These are phyloP conservation scores for Argyra leucocephala DNA, from an alignment of 2,888 invertebrate genomes.

Conservation along the genomic window DNA sequence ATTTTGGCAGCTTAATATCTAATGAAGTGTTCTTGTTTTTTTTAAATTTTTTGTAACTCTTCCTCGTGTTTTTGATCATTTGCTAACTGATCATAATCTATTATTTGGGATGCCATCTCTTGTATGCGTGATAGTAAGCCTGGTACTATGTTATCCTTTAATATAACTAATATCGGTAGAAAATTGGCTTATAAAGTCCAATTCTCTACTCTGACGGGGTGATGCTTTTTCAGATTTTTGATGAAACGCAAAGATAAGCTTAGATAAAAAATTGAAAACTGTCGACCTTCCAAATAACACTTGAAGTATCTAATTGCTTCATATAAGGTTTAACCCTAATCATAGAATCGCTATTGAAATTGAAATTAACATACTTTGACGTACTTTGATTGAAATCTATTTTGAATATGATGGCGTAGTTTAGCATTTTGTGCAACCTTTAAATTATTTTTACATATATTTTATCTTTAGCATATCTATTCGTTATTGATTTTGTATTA, in stretches of 20 bases:
- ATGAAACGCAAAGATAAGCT: not conserved
- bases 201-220: not conserved
- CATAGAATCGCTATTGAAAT: too few species aligned
- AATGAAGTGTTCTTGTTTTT: too few species aligned
- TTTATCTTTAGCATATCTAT: too few species aligned
- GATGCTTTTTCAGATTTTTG: not conserved
- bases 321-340: too few species aligned
- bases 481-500: too few species aligned
- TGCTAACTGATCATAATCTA: not conserved
- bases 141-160: not conserved
- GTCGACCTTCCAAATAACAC: not conserved
- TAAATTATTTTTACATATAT: too few species aligned
- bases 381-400: too few species aligned
- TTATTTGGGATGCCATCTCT: not conserved
- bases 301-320: not conserved
- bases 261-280: not conserved
- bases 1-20: too few species aligned
- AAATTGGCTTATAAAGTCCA: not conserved
- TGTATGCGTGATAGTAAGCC: not conserved
- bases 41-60: not conserved
- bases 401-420: too few species aligned
- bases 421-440: too few species aligned
- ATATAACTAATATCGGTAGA: not conserved
- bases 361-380: too few species aligned
- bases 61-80: not conserved